phyloP scores from a whole-genome alignment of 2,888 invertebrate genomes.

The Drosophila emarginata region DNA sequence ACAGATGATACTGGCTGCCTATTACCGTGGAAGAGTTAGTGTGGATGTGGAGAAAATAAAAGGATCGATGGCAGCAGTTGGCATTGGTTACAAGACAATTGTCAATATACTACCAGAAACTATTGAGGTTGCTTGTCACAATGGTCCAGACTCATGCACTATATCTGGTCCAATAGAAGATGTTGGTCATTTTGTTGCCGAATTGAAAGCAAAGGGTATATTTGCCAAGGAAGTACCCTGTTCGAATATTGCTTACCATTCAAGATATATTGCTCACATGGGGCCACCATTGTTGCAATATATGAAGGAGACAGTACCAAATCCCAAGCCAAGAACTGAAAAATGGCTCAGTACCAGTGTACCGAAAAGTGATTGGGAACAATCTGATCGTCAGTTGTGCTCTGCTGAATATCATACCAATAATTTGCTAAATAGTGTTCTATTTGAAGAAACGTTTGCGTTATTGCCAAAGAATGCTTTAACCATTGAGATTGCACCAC shows the following conservation, averaged over 20 bases:
- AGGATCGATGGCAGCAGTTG: constrained; percentile 95
- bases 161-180: constrained; percentile 92
- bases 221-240: constrained; percentile 93
- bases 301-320: constrained; percentile 86
- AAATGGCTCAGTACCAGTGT: constrained; percentile 95
- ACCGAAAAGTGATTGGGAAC: constrained; percentile 88
- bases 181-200: constrained; percentile 86
- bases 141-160: constrained; percentile 92
- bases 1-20: constrained; percentile 92
- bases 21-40: constrained; percentile 91
- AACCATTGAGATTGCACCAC: constrained; percentile 88
- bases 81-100: constrained; percentile 85
- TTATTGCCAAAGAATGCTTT: constrained; percentile 86
- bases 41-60: constrained; percentile 87
- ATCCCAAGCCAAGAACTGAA: constrained; percentile 86
- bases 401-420: constrained; percentile 95
- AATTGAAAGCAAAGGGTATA: constrained; percentile 87
- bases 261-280: constrained; percentile 88
- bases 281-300: constrained; percentile 87
- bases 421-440: constrained; percentile 86
- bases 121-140: constrained; percentile 94
- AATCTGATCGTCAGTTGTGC: constrained; percentile 84
- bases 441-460: constrained; percentile 86
- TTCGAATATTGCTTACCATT: constrained; percentile 95
- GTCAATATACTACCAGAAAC: constrained; percentile 87